A percentile compares a stretch with the other conserved stretches of the same genome.
Evolutionary conservation across 2,888 invertebrate genomes (phyloP).

Genomic region (Furcula furcula): DNA sequence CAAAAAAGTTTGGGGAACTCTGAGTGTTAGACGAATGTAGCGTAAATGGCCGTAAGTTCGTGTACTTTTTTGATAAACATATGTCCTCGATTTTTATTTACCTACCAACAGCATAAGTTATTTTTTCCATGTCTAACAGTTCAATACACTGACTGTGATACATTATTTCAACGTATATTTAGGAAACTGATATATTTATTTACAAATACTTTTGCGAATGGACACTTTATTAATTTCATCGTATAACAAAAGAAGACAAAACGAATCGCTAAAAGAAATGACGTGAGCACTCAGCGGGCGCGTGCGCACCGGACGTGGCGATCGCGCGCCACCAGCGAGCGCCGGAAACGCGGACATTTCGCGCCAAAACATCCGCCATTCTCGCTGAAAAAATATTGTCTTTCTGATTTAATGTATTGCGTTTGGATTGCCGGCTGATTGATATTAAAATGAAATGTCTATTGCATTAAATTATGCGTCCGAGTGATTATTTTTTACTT

Average conservation of each 20-base stretch:
- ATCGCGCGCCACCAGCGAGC: conserved; percentile 49
- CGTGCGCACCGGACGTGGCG: conserved; percentile 45
- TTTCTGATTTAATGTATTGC: conserved; percentile 32
- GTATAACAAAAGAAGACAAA: conserved; percentile 30
- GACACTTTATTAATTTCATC: conserved; percentile 3
- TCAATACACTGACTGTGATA: no score
- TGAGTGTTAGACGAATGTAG: no score
- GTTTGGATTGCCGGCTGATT: conserved; percentile 24
- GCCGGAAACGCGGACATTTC: conserved; percentile 49
- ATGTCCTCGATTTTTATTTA: no score
- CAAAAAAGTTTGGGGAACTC: no score
- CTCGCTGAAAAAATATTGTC: conserved; percentile 51
- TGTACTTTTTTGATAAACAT: no score
- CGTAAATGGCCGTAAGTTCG: no score
- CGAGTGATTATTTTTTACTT: conserved; percentile 21
- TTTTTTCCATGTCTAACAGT: no score
- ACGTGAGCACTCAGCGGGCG: conserved; percentile 26
- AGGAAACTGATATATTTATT: no score
- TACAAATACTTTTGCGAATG: conserved; percentile 7
- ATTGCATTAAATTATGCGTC: conserved; percentile 7
- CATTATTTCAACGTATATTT: no score
- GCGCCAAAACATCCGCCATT: conserved; percentile 53
- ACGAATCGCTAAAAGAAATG: conserved; percentile 31
- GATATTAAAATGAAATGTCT: conserved; percentile 29
- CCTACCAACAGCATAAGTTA: no score